Evolutionary conservation across 2,888 invertebrate species (phyloP).

Genomic region (Cloeon dipterum): DNA sequence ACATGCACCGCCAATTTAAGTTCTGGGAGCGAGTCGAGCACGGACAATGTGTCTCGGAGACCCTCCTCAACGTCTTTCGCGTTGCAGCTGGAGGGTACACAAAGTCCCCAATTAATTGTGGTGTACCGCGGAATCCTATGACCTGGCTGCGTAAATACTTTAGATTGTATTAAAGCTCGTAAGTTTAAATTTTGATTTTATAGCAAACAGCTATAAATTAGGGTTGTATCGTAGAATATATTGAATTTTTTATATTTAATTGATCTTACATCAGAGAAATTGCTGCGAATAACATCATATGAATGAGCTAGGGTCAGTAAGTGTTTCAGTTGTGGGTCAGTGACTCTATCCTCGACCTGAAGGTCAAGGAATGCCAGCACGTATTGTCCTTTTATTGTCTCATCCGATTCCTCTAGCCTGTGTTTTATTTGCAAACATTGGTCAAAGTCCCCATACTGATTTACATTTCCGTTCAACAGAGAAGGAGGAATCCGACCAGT

Average conservation of each 20-base stretch:
- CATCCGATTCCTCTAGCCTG: constrained; percentile 5
- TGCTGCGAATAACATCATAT: constrained; percentile 3
- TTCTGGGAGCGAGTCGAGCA: constrained; percentile 13
- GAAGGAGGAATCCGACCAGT: constrained; percentile 44
- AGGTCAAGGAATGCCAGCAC: constrained; percentile 9
- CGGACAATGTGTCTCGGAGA: constrained; percentile 11
- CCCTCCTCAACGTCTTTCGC: constrained; percentile 26
- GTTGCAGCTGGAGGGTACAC: constrained; percentile 30
- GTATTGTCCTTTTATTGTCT: constrained; percentile 8
- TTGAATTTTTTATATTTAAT: not conserved
- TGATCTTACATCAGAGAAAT: constrained; percentile 7
- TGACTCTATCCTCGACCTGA: not conserved
- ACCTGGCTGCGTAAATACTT: constrained; percentile 22
- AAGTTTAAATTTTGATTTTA: constrained; percentile 1
- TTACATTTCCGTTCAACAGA: constrained; percentile 39
- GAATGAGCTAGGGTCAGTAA: constrained; percentile 3
- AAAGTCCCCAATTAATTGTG: constrained; percentile 31
- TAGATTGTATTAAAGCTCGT: not conserved
- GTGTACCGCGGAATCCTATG: constrained; percentile 32
- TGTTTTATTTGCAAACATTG: constrained; percentile 25
- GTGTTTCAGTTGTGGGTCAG: constrained; percentile 18
- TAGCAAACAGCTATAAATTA: not conserved
- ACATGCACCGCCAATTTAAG: constrained; percentile 5
- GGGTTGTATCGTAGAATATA: not conserved
- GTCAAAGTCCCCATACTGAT: constrained; percentile 47